These are phyloP conservation scores for Chondrosia reniformis DNA, from an alignment of 37 sponge, comb jelly and placozoan genomes.

Conservation along the genomic window DNA sequence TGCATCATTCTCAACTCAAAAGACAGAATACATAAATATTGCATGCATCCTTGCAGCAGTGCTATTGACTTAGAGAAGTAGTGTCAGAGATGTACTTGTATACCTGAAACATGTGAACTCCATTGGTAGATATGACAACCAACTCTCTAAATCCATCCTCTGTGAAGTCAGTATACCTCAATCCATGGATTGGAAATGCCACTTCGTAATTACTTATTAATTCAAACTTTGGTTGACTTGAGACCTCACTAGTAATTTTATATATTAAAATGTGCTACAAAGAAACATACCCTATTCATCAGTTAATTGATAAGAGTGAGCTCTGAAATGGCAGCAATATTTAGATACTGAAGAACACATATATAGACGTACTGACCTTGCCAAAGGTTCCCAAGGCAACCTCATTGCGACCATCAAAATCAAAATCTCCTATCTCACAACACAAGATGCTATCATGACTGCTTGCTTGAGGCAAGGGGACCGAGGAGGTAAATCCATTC, in stretches of 20 bases:
- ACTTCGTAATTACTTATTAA: conserved; percentile 15
- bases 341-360: background rate
- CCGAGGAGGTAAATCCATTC: background rate
- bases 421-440: conserved; percentile 53
- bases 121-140: conserved; percentile 55
- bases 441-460: conserved; percentile 78
- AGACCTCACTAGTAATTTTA: conserved; percentile 7
- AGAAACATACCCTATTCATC: too few relatives aligned
- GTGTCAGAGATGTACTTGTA: background rate
- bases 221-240: background rate
- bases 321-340: too few relatives aligned
- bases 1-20: too few relatives aligned
- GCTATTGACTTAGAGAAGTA: too few relatives aligned
- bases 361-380: conserved; percentile 23
- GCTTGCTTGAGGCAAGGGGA: background rate
- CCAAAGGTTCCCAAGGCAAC: conserved; percentile 82
- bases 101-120: conserved; percentile 78
- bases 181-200: conserved; percentile 64
- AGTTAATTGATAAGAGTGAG: too few relatives aligned
- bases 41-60: too few relatives aligned
- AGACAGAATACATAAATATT: too few relatives aligned
- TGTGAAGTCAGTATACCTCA: conserved; percentile 72
- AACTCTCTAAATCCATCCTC: conserved; percentile 70
- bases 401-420: conserved; percentile 72
- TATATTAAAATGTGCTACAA: conserved; percentile 47